Conservation (phyloP, 2,113 vertebrate species). For the Oriolus oriolus region DNA sequence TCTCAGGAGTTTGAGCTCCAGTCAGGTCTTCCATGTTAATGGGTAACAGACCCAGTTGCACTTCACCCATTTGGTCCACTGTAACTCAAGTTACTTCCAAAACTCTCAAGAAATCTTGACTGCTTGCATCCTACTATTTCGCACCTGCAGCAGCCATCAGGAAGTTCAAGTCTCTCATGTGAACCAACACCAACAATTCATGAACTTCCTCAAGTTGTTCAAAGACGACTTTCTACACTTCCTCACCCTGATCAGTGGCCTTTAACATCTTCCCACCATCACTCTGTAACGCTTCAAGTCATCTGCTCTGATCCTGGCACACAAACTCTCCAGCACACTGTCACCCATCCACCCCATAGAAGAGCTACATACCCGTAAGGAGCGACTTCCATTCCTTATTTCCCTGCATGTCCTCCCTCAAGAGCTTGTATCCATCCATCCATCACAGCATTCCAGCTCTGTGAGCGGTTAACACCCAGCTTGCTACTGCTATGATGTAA, state of each 20-base stretch:
- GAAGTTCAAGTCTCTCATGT: background rate
- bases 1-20: background rate
- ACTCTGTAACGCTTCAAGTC: background rate
- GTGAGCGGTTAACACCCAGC: background rate
- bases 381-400: background rate
- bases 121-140: background rate
- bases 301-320: background rate
- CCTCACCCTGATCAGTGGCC: background rate
- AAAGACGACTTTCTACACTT: background rate
- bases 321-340: background rate
- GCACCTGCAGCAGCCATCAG: background rate
- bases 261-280: background rate
- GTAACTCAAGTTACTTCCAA: background rate
- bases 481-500: background rate
- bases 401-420: background rate
- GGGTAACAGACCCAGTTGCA: background rate
- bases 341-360: background rate
- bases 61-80: background rate
- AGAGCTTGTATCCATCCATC: background rate
- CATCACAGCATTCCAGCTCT: background rate
- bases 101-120: background rate
- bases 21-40: background rate
- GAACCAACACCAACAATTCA: background rate
- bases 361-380: rapidly evolving
- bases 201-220: background rate